A percentile compares a stretch with the other conserved stretches of the same genome.
Conservation (phyloP, 1,140 invertebrate genomes). For the Diabrotica undecimpunctata region DNA sequence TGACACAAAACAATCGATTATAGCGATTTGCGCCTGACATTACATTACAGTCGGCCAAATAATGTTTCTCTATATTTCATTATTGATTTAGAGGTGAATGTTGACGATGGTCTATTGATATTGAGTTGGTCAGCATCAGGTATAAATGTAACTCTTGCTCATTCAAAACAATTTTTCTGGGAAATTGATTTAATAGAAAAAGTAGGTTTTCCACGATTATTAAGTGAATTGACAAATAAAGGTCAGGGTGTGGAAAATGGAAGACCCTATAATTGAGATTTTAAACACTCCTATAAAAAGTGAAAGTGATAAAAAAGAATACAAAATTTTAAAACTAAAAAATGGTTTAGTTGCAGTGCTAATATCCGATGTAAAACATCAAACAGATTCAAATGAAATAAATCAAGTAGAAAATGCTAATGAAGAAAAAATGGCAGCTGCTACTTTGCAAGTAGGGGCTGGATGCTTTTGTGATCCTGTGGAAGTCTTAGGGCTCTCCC, state of each 20-base stretch:
- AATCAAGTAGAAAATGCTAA: conserved; percentile 41
- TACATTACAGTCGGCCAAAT: too few relatives aligned
- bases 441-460: conserved; percentile 65
- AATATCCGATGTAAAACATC: conserved; percentile 55
- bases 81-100: too few relatives aligned
- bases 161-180: background rate
- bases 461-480: conserved; percentile 49
- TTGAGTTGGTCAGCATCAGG: too few relatives aligned
- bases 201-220: conserved; percentile 27
- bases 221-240: conserved; percentile 51
- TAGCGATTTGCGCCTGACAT: too few relatives aligned
- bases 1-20: too few relatives aligned
- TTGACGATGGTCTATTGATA: too few relatives aligned
- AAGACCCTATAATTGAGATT: too few relatives aligned
- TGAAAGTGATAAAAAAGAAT: too few relatives aligned
- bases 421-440: conserved; percentile 52
- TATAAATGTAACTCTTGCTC: background rate
- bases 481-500: conserved; percentile 62
- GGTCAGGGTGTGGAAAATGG: conserved; percentile 55
- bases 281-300: conserved; percentile 47
- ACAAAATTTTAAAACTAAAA: conserved; percentile 59
- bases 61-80: too few relatives aligned
- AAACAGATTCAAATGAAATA: conserved; percentile 29
- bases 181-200: background rate
- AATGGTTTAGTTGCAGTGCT: conserved; percentile 68